These are phyloP conservation scores for Incurvaria masculella DNA, from an alignment of 2,888 invertebrate species.

Conservation along the genomic window DNA sequence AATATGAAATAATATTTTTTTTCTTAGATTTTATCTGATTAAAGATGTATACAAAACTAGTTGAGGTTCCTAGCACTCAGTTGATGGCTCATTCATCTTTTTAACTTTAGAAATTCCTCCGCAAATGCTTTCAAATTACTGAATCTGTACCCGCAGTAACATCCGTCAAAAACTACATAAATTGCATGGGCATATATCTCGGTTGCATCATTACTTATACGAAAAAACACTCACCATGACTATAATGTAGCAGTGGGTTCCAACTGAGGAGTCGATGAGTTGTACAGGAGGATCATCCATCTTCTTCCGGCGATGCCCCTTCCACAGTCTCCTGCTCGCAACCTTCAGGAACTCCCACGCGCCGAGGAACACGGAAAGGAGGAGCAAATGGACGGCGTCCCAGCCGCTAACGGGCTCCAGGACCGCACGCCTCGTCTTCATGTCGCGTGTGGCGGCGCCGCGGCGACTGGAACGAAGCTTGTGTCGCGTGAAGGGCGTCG, in stretches of 20 bases:
- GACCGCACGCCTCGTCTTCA: neutral
- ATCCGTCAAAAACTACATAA: too few species aligned
- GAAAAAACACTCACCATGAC: conserved; percentile 32
- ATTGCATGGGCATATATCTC: too few species aligned
- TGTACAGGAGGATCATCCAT: conserved; percentile 30
- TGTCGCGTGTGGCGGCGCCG: neutral
- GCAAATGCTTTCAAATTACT: too few species aligned
- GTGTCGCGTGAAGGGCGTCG: neutral
- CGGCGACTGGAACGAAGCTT: too few species aligned
- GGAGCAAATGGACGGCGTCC: conserved; percentile 35
- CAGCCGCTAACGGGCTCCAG: conserved; percentile 28
- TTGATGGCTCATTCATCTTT: too few species aligned
- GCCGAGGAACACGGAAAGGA: conserved; percentile 35
- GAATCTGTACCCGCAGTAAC: too few species aligned
- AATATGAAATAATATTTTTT: too few species aligned
- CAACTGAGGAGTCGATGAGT: conserved; percentile 40
- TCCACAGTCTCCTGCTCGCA: conserved; percentile 37
- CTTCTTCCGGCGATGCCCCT: conserved; percentile 35
- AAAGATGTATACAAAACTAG: too few species aligned
- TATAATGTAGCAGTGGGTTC: conserved; percentile 47
- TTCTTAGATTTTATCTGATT: too few species aligned
- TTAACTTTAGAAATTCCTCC: too few species aligned
- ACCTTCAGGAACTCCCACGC: conserved; percentile 39
- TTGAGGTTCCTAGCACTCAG: too few species aligned
- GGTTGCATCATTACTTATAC: too few species aligned